These are phyloP conservation scores for Butastur rufipennis DNA, from an alignment of 2,113 vertebrate species.

Conservation along the genomic window DNA sequence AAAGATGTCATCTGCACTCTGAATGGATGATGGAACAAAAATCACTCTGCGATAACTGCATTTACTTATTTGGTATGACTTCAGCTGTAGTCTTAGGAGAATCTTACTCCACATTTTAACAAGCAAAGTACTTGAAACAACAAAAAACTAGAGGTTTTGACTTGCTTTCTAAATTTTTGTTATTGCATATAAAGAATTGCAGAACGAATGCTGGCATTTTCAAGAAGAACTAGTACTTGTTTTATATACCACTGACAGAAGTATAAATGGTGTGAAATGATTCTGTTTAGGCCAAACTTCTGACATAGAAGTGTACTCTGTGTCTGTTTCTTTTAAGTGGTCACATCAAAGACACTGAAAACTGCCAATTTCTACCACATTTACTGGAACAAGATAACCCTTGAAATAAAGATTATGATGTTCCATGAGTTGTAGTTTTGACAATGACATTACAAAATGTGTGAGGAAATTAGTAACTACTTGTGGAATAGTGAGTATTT, in stretches of 20 bases:
- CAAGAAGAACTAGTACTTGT: neutral
- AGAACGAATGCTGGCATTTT: neutral
- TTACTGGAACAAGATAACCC: neutral
- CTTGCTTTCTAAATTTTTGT: neutral
- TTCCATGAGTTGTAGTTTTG: neutral
- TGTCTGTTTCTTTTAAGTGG: neutral
- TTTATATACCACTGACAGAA: accelerated
- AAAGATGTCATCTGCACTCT: neutral
- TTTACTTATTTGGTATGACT: neutral
- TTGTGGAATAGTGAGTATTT: neutral
- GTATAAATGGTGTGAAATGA: neutral
- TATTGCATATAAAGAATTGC: neutral
- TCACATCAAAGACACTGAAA: neutral
- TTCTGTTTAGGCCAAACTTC: neutral
- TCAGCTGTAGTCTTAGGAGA: neutral
- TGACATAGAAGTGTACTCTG: neutral
- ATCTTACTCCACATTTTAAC: neutral
- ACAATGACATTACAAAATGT: neutral
- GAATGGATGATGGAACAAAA: neutral
- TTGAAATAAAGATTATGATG: neutral
- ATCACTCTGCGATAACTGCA: neutral
- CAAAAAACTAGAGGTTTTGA: neutral
- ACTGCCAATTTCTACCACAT: neutral
- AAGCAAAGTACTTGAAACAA: neutral
- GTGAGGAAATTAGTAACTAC: neutral